Base-by-base conservation (phyloP, 2,797 vertebrate species). In the Muscicapa comitata region DNA sequence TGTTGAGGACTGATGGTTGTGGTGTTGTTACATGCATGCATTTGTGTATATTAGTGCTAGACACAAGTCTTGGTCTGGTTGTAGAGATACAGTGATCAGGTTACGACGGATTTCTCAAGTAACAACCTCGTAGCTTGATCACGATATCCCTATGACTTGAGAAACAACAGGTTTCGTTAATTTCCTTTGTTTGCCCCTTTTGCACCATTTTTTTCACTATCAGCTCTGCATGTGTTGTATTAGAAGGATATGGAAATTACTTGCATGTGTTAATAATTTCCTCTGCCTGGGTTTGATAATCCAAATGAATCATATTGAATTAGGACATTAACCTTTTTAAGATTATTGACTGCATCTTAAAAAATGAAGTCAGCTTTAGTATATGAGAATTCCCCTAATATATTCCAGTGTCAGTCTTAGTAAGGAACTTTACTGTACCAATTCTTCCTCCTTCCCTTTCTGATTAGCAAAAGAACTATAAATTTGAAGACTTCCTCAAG, bases 41-140 rank as follows among this genome's bases (percentile, higher is more conserved):
- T 81, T 88, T 88, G 65, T 29, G 93, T 93, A 90, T 94, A 68
- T 51, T 67, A 95, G 73, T 92, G 95, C 66, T 91, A 90, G 85
- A 88, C 48, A 33, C 87, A 93, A 76, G 16, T 73, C 76, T 84
- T 68, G 14, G 45, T 97, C 97, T 98, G 96, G 95, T 95, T 95
- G 94, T 96, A 94, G 96, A 97, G 98, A 90, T 97, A 96, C 97
- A 94, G 97, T 98, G 98, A 98, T 95, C 97, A 95, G 95, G 97
- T 96, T 97, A 95, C 42, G 86, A 96, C 35, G 96, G 92, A 96
- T 96, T 98, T 97, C 95, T 97, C 88, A 91, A 97, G 82, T 92
- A 78, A 94, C 82, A 86, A 71, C 97, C 95, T 97, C 86, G n/a
- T 95, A 96, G 97, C 97, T 95, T 83, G 96, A 94, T 98, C 98